These are phyloP conservation scores for Zingel zingel DNA, from an alignment of 2,113 vertebrate species.

Conservation along the genomic window DNA sequence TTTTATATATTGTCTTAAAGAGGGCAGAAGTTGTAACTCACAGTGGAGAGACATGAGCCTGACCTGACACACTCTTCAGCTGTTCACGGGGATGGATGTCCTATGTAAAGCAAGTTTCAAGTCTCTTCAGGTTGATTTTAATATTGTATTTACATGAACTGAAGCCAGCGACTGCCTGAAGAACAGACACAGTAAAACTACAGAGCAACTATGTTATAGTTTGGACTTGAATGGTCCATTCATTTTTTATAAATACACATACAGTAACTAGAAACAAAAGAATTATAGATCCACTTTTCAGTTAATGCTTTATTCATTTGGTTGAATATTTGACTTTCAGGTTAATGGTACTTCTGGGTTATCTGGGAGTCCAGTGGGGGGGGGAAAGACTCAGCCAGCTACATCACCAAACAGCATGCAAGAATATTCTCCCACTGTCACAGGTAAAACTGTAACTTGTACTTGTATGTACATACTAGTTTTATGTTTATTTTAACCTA, in stretches of 20 bases:
- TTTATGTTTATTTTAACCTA: neutral
- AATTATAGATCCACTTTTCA: neutral
- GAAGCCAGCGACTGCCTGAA: constrained; percentile 16
- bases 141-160: constrained; percentile 50
- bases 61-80: neutral
- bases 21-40: neutral
- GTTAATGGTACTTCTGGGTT: constrained; percentile 39
- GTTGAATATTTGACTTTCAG: constrained; percentile 53
- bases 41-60: neutral
- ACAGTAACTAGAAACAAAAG: neutral
- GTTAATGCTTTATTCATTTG: constrained; percentile 20
- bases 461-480: neutral
- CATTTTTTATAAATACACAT: neutral
- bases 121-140: constrained; percentile 35
- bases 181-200: neutral
- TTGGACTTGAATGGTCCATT: neutral
- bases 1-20: neutral
- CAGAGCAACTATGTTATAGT: neutral
- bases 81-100: constrained; percentile 3
- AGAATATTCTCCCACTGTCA: constrained; percentile 67
- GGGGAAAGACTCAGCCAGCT: constrained; percentile 13
- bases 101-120: constrained; percentile 47
- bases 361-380: constrained; percentile 39
- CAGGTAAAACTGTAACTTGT: constrained; percentile 68
- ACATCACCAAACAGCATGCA: constrained; percentile 54